phyloP scores from a whole-genome alignment of 2,113 vertebrate genomes.

The Haemorhous mexicanus region DNA sequence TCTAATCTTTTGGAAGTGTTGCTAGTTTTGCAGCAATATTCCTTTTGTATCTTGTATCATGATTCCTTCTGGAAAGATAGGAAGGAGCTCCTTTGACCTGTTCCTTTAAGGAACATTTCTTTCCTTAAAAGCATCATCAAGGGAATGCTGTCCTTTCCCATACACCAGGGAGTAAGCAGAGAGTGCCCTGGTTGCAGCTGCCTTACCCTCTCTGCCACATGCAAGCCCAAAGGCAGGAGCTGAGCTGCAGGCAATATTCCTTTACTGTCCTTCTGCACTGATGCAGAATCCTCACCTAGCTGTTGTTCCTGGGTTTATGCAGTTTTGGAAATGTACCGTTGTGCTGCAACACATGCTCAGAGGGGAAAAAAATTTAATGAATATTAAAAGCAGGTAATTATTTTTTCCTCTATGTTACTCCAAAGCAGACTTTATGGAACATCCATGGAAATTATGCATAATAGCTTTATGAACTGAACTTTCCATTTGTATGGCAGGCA shows the following conservation, averaged over 20 bases:
- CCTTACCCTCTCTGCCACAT: neutral
- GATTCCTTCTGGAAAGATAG: neutral
- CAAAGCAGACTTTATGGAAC: neutral
- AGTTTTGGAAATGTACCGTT: neutral
- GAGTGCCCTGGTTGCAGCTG: neutral
- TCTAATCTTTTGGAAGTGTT: neutral
- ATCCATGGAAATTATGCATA: conserved; percentile 14
- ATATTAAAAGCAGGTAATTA: conserved; percentile 25
- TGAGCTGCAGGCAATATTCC: neutral
- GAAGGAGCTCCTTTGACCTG: neutral
- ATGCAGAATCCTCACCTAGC: neutral
- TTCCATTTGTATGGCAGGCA: neutral
- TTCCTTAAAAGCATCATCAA: neutral
- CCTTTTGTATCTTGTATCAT: neutral
- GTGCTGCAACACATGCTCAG: neutral
- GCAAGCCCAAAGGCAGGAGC: neutral
- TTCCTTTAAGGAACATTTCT: neutral
- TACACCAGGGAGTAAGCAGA: neutral
- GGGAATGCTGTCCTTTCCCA: neutral
- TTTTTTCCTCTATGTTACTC: neutral
- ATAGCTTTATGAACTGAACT: neutral
- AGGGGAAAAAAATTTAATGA: neutral
- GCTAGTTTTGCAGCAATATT: neutral
- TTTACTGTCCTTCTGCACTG: neutral
- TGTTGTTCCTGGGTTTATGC: neutral